Evolutionary conservation across 2,888 invertebrate genomes (phyloP).

Genomic region (Lutraria lutraria): DNA sequence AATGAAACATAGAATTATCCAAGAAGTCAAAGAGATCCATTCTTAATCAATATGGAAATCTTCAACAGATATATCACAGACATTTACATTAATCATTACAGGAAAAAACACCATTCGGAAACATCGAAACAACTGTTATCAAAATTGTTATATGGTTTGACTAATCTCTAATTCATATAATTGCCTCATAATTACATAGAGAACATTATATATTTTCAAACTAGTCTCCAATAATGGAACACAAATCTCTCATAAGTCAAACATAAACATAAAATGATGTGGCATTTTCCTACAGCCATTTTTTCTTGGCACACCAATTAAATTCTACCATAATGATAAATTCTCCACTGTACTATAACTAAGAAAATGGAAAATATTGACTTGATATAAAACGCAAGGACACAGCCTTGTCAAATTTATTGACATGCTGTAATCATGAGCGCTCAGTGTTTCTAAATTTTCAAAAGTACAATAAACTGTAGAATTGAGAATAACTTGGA

Average conservation of each 20-base stretch:
- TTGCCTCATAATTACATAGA: not conserved
- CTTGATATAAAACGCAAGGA: not conserved
- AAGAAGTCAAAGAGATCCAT: not conserved
- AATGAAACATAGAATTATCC: too few species aligned
- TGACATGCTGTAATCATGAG: not conserved
- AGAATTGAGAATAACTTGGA: not conserved
- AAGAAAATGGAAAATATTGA: not conserved
- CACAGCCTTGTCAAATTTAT: conserved; percentile 3
- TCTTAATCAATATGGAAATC: not conserved
- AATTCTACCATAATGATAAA: not conserved
- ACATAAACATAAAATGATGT: not conserved
- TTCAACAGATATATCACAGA: not conserved
- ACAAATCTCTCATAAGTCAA: not conserved
- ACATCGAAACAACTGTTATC: not conserved
- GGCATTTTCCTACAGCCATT: not conserved
- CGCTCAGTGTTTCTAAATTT: not conserved
- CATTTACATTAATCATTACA: not conserved
- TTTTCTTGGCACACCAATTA: not conserved
- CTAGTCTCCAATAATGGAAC: not conserved
- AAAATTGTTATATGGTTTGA: not conserved
- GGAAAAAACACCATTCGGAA: not conserved
- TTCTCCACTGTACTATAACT: not conserved
- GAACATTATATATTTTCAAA: not conserved
- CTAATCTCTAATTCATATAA: not conserved
- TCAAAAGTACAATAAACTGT: not conserved